Evolutionary conservation across 1,140 invertebrate species (phyloP).

Genomic region (Orius laevigatus): DNA sequence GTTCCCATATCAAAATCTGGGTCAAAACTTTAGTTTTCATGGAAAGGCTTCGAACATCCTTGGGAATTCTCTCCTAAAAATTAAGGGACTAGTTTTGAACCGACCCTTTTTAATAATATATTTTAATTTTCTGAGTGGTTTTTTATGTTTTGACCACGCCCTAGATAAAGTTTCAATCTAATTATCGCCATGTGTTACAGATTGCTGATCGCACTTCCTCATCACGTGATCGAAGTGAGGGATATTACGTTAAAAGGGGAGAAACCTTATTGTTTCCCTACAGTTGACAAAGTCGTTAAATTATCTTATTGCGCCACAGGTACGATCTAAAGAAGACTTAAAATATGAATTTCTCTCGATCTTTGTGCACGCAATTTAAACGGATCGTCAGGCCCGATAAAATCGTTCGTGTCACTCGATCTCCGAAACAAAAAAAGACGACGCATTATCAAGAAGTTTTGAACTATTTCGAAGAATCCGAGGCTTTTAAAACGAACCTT

Average conservation of each 20-base stretch:
- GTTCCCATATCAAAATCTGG: too few relatives aligned
- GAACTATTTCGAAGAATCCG: slow-evolving; percentile 1
- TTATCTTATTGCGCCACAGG: slow-evolving; percentile 39
- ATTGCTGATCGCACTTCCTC: slow-evolving; percentile 34
- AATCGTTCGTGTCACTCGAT: too few relatives aligned
- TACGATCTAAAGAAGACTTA: slow-evolving; percentile 18
- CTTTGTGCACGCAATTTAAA: too few relatives aligned
- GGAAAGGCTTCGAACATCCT: too few relatives aligned
- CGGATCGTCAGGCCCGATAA: too few relatives aligned
- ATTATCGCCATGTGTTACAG: slow-evolving; percentile 14
- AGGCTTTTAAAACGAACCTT: not conserved
- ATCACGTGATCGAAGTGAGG: slow-evolving; percentile 43
- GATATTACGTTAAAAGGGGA: slow-evolving; percentile 32
- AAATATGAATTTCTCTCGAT: too few relatives aligned
- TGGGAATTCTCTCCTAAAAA: too few relatives aligned
- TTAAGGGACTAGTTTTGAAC: too few relatives aligned
- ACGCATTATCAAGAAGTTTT: not conserved
- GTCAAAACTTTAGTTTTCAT: too few relatives aligned
- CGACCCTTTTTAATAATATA: not conserved
- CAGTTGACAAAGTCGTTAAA: slow-evolving; percentile 41
- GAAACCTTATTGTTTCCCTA: slow-evolving; percentile 39
- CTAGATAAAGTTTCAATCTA: not conserved
- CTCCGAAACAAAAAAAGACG: too few relatives aligned
- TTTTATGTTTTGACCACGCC: not conserved
- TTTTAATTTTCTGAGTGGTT: not conserved